Evolutionary conservation across 2,797 vertebrate genomes (phyloP).

Genomic region (Trematomus bernacchii): DNA sequence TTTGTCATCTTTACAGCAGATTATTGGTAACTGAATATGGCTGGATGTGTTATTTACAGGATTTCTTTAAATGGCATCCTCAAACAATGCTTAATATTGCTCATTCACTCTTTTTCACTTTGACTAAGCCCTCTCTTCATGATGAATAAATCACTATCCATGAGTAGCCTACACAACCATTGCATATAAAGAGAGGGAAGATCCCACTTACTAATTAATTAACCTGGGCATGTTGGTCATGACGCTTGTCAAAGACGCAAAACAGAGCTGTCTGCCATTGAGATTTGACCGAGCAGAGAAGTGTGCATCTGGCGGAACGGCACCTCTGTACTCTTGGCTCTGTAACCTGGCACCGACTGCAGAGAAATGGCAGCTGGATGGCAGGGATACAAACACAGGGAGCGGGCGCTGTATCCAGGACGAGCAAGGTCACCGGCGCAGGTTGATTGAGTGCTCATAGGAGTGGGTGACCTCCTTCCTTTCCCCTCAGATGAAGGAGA

Average conservation of each 20-base stretch:
- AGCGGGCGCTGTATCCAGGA: slow-evolving; percentile 77
- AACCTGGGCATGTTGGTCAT: slow-evolving; percentile 38
- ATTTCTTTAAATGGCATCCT: slow-evolving; percentile 2
- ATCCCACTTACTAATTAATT: slow-evolving; percentile 40
- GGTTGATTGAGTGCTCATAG: slow-evolving; percentile 83
- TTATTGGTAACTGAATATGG: not conserved
- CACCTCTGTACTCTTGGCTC: slow-evolving; percentile 61
- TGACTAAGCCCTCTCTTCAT: slow-evolving; percentile 12
- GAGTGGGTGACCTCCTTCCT: slow-evolving; percentile 85
- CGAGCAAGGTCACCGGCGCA: slow-evolving; percentile 81
- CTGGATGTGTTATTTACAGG: not conserved
- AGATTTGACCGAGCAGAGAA: slow-evolving; percentile 36
- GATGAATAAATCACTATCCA: slow-evolving; percentile 13
- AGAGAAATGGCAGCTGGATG: slow-evolving; percentile 47
- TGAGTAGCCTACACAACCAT: not conserved
- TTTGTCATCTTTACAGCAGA: not conserved
- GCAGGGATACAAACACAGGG: slow-evolving; percentile 57
- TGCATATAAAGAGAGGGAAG: slow-evolving; percentile 10
- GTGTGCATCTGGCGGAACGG: slow-evolving; percentile 61
- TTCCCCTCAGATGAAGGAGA: slow-evolving; percentile 66
- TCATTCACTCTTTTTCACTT: slow-evolving; percentile 9
- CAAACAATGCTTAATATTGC: not conserved
- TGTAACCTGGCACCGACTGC: slow-evolving; percentile 69
- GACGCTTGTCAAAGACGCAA: slow-evolving; percentile 35
- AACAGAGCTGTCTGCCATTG: slow-evolving; percentile 35